phyloP scores from a whole-genome alignment of 2,797 vertebrate species.

The Steatocranus sp. region DNA sequence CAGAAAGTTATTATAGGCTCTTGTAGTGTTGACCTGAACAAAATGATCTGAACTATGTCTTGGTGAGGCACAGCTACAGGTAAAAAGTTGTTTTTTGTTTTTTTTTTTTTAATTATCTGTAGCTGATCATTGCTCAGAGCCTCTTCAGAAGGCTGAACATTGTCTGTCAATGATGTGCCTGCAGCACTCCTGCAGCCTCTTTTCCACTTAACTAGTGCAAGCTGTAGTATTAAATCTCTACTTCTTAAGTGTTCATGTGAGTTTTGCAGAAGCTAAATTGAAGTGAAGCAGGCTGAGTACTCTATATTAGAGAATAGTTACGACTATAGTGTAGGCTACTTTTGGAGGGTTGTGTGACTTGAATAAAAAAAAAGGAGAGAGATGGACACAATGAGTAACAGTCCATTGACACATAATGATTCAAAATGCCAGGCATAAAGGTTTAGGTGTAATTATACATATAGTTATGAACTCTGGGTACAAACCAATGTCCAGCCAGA shows the following conservation, averaged over 20 bases:
- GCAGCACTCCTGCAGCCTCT: background rate
- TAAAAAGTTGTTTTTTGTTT: background rate
- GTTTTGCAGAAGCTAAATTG: background rate
- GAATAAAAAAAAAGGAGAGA: background rate
- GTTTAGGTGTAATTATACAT: background rate
- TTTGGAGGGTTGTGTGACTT: background rate
- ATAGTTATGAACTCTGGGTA: background rate
- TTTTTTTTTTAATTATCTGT: background rate
- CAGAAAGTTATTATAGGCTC: background rate
- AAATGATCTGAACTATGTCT: background rate
- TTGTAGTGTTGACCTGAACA: background rate
- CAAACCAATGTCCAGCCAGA: background rate
- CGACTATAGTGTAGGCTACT: background rate
- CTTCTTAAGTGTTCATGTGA: background rate
- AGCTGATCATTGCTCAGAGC: background rate
- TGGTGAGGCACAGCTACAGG: background rate
- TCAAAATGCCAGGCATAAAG: background rate
- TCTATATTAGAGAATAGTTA: background rate
- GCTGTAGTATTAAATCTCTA: background rate
- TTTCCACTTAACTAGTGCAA: background rate
- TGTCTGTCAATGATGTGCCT: background rate
- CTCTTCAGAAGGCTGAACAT: background rate
- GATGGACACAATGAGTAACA: background rate
- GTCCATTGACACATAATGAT: background rate
- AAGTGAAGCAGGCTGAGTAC: background rate